Conservation (phyloP, 2,797 vertebrate genomes). For the Chaetodon trifasciatus region DNA sequence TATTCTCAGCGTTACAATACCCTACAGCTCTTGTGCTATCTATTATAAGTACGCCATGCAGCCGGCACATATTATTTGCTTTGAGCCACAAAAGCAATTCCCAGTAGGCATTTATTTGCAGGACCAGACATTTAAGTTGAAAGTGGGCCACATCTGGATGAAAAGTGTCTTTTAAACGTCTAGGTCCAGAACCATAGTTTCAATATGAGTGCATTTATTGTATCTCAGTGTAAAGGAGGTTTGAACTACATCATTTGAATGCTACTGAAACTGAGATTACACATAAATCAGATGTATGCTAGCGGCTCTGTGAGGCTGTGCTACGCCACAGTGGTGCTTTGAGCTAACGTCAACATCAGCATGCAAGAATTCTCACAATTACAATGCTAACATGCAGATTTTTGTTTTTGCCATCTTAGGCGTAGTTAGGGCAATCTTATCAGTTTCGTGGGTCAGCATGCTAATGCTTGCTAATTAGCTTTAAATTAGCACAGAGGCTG, state of each 20-base stretch:
- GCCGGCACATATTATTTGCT: background rate
- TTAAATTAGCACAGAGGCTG: background rate
- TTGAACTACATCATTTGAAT: slow-evolving; percentile 1
- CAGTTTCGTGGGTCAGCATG: background rate
- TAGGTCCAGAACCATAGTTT: background rate
- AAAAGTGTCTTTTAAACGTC: background rate
- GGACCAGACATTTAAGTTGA: background rate
- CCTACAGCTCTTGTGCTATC: slow-evolving; percentile 1
- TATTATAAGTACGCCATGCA: slow-evolving; percentile 6
- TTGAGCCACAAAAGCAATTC: slow-evolving; percentile 3
- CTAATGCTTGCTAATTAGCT: background rate
- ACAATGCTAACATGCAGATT: background rate
- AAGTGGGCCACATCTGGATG: background rate
- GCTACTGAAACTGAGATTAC: background rate
- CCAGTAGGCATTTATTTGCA: background rate
- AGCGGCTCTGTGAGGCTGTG: background rate
- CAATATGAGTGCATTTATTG: background rate
- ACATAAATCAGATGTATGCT: slow-evolving; percentile 3
- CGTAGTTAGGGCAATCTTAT: too few species aligned
- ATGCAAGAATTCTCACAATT: slow-evolving; percentile 8
- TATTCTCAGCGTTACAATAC: slow-evolving; percentile 16
- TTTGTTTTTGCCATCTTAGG: slow-evolving; percentile 11
- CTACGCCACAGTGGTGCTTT: background rate
- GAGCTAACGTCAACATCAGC: background rate
- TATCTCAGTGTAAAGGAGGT: background rate